Evolutionary conservation across 2,797 vertebrate genomes (phyloP).

Genomic region (Botia kubotai): DNA sequence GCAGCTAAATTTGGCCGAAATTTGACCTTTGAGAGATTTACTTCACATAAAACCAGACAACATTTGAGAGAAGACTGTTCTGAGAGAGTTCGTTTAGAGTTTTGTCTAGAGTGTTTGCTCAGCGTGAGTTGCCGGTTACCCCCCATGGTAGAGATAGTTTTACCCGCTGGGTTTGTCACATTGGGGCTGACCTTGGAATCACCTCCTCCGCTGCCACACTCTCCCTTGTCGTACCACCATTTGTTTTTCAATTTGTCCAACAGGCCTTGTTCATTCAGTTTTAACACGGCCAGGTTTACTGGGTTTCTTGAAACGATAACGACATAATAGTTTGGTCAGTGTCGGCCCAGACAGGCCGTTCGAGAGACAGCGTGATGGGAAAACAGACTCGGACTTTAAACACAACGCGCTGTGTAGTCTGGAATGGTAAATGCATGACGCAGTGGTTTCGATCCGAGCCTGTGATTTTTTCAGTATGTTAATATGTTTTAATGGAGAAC

Average conservation of each 20-base stretch:
- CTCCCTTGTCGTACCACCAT: constrained; percentile 99
- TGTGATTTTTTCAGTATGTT: constrained; percentile 56
- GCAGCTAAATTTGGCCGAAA: neutral
- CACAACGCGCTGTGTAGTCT: constrained; percentile 49
- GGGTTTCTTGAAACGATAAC: constrained; percentile 98
- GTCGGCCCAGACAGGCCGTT: constrained; percentile 86
- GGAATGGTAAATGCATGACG: constrained; percentile 67
- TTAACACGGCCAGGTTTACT: constrained; percentile 99
- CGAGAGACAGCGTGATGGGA: constrained; percentile 66
- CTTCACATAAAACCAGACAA: neutral
- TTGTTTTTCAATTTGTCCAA: constrained; percentile 99
- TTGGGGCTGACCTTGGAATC: constrained; percentile 99
- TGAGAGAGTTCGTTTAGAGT: constrained; percentile 26
- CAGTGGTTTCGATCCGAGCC: constrained; percentile 63
- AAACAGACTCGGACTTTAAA: constrained; percentile 46
- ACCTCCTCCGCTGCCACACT: constrained; percentile 99
- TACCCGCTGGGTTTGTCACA: constrained; percentile 93
- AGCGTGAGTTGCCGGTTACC: constrained; percentile 90
- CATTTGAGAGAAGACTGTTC: neutral
- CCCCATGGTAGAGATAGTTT: constrained; percentile 74
- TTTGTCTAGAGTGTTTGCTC: constrained; percentile 64
- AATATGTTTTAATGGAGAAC: constrained; percentile 42
- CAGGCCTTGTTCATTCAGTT: constrained; percentile 99
- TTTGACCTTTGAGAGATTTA: neutral
- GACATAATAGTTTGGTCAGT: constrained; percentile 90